Conservation (phyloP, 2,888 invertebrate species). For the Catotricha subobsoleta region DNA sequence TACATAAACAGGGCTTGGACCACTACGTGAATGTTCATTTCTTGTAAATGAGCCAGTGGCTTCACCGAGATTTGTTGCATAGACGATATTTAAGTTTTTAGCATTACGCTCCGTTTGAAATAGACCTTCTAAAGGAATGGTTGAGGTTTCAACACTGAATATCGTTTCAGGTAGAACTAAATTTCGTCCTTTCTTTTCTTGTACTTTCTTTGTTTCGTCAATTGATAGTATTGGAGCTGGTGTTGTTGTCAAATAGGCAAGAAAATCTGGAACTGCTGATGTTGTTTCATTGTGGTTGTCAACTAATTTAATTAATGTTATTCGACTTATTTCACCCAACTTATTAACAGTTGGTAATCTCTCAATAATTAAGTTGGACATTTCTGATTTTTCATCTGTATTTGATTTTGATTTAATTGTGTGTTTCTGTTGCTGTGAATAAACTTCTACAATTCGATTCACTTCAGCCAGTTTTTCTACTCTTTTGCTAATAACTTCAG, state of each 20-base stretch:
- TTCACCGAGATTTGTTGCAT: slow-evolving; percentile 27
- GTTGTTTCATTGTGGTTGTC: slow-evolving; percentile 19
- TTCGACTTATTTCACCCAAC: slow-evolving; percentile 51
- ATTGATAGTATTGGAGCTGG: slow-evolving; percentile 9
- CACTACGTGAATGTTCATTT: not conserved
- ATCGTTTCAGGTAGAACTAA: slow-evolving; percentile 23
- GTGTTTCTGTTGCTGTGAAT: slow-evolving; percentile 42
- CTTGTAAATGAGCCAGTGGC: slow-evolving; percentile 15
- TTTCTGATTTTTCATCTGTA: slow-evolving; percentile 34
- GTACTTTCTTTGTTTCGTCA: slow-evolving; percentile 12
- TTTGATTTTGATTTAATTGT: slow-evolving; percentile 21
- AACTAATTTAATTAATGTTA: slow-evolving; percentile 47
- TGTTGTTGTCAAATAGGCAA: not conserved
- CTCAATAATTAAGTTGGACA: slow-evolving; percentile 36
- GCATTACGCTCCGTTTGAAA: slow-evolving; percentile 32
- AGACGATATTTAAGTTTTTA: slow-evolving; percentile 21
- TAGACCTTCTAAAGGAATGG: slow-evolving; percentile 46
- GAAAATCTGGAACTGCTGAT: not conserved
- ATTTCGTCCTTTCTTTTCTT: slow-evolving; percentile 8
- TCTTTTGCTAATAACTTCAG: slow-evolving; percentile 28
- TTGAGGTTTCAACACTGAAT: slow-evolving; percentile 38
- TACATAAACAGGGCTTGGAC: slow-evolving; percentile 1
- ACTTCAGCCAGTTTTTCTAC: slow-evolving; percentile 46
- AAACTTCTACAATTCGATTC: slow-evolving; percentile 49
- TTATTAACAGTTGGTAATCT: slow-evolving; percentile 42